phyloP scores from a whole-genome alignment of 2,888 invertebrate genomes.

The Calephelis perditalis region DNA sequence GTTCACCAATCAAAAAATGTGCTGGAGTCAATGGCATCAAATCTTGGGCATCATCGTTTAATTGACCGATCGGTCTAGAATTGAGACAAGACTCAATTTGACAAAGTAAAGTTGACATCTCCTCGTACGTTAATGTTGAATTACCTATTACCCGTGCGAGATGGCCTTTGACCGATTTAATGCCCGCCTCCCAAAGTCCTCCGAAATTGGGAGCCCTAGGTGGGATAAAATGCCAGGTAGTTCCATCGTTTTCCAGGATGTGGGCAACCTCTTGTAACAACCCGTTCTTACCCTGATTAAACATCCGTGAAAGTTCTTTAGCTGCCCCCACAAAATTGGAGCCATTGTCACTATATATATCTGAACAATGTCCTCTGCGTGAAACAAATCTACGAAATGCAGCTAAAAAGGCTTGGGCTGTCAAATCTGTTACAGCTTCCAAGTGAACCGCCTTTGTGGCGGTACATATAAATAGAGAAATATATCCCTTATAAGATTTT shows the following conservation, averaged over 20 bases:
- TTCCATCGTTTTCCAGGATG: conserved; percentile 23
- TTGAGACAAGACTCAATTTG: conserved; percentile 30
- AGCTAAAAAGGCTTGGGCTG: conserved; percentile 14
- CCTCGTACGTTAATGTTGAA: conserved; percentile 26
- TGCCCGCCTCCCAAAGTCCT: conserved; percentile 30
- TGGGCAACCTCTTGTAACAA: neutral
- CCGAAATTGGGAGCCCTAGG: conserved; percentile 27
- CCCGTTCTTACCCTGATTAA: neutral
- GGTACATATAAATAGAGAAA: neutral
- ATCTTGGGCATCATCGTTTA: conserved; percentile 9
- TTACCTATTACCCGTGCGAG: no score
- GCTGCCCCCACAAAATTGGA: neutral
- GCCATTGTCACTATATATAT: conserved; percentile 4
- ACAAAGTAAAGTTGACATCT: conserved; percentile 22
- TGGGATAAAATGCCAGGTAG: conserved; percentile 31
- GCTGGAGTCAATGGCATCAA: conserved; percentile 8
- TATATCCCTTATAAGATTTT: neutral
- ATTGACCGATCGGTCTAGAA: conserved; percentile 22
- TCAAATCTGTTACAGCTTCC: conserved; percentile 14
- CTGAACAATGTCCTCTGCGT: conserved; percentile 17
- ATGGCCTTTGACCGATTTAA: conserved; percentile 25
- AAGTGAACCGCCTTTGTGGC: conserved; percentile 15
- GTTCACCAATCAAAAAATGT: conserved; percentile 15
- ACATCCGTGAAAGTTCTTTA: neutral
- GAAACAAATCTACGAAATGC: conserved; percentile 17